These are phyloP conservation scores for Tetanocera ferruginea DNA, from an alignment of 2,888 invertebrate species.

Conservation along the genomic window DNA sequence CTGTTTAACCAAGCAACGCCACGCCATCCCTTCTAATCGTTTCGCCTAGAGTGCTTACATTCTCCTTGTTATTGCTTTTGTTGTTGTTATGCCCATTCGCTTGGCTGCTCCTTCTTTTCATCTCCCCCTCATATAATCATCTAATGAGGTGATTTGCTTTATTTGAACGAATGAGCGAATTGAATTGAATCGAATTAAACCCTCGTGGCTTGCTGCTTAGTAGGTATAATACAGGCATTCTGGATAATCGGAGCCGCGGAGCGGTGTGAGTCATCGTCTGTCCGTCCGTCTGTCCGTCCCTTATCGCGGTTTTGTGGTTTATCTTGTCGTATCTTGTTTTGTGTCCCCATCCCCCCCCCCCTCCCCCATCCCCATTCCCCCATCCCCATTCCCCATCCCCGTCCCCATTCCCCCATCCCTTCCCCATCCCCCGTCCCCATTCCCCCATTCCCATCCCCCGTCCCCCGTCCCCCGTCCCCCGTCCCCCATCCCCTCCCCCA, in stretches of 20 bases:
- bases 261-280: too few species aligned
- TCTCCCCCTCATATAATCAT: slow-evolving; percentile 5
- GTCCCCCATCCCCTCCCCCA: too few species aligned
- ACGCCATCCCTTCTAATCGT: not conserved
- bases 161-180: slow-evolving; percentile 26
- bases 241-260: too few species aligned
- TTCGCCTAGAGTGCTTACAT: not conserved
- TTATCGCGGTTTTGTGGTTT: too few species aligned
- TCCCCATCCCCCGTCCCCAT: too few species aligned
- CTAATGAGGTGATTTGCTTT: slow-evolving; percentile 31
- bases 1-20: not conserved
- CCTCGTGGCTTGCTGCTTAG: slow-evolving; percentile 17
- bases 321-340: not conserved
- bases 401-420: too few species aligned
- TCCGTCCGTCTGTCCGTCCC: too few species aligned
- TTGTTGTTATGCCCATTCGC: not conserved
- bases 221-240: too few species aligned
- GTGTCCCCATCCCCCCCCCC: not conserved
- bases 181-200: slow-evolving; percentile 31
- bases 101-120: not conserved
- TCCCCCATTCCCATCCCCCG: too few species aligned
- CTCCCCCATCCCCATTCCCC: not conserved
- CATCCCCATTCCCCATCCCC: too few species aligned
- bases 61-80: not conserved
- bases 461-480: too few species aligned